Base-by-base conservation (phyloP, 2,113 vertebrate species). In the Perognathus longimembris region DNA sequence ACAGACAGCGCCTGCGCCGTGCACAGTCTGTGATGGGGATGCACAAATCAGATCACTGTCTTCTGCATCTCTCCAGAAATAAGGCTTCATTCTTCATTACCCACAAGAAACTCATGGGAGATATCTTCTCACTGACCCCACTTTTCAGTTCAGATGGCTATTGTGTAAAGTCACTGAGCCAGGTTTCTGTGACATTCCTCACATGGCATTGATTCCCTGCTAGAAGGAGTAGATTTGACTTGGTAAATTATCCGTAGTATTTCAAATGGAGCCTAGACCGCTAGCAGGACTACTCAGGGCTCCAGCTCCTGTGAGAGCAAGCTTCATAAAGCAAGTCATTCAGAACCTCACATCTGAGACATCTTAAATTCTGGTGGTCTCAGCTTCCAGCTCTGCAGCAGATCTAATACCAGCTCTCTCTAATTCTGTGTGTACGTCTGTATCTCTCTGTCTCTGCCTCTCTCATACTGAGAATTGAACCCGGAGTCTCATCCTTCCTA, bases 221-320 rank as follows among this genome's bases (percentile, higher is more conserved):
- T 50, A 6, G 6, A 8, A 87, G 40, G 36, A 42, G 14, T 30
- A 20, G 36, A 20, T 86, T 89, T 89, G 91, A 78, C 34, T 78
- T 30, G 45, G n/a, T 20, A 80, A 71, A 9, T 20, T 50, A 38
- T 74, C 77, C 34, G 18, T 66, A 28, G 73, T 71, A n/a, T n/a
- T 75, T 73, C 57, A 73, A 85, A 40, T 78, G 71, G 59, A 95
- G 30, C 69, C 10, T 75, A 73, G 77, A 24, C 34, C 85, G 82
- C 94, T 67, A 82, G 26, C 3, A 28, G 67, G 70, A 90, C n/a
- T 75, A 85, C 12, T 18, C 15, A 91, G 90, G 78, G 54, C 64
- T 94, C 59, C 17, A 15, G 38, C 15, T 94, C 67, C 64, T 66
- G 78, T 85, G 36, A 42, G 18, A 94, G 18, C 32, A 93, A 85